phyloP scores from a whole-genome alignment of 64 coral and sea anemone genomes.

The Platygyra sinensis region DNA sequence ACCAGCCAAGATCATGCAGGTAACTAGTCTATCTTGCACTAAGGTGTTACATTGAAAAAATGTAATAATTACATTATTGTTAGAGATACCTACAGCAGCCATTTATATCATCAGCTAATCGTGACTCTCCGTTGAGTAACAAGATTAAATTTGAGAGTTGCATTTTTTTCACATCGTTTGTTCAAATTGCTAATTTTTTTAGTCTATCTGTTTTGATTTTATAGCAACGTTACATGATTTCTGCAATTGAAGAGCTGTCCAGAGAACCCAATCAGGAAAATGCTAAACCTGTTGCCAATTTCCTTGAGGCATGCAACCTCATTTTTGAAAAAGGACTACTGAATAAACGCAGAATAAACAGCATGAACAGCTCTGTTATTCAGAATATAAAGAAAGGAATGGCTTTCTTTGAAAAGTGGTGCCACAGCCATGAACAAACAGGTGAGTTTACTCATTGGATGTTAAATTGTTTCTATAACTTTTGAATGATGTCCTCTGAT shows the following conservation, averaged over 20 bases:
- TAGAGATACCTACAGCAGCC: too few species aligned
- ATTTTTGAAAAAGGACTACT: constrained; percentile 46
- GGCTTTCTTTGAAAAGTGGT: constrained; percentile 33
- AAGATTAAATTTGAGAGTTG: too few species aligned
- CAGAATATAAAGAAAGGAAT: constrained; percentile 42
- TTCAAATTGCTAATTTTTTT: not conserved
- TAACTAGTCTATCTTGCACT: not conserved
- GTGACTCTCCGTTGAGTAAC: too few species aligned
- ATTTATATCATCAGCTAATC: too few species aligned
- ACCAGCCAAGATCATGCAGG: constrained; percentile 29
- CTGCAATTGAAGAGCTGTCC: not conserved
- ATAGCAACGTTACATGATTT: constrained; percentile 26
- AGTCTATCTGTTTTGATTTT: not conserved
- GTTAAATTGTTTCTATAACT: too few species aligned
- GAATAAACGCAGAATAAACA: not conserved
- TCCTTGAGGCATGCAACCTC: constrained; percentile 32
- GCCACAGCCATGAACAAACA: not conserved
- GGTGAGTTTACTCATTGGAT: too few species aligned
- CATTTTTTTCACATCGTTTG: too few species aligned
- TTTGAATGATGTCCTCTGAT: too few species aligned
- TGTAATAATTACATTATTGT: not conserved
- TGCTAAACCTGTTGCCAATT: not conserved
- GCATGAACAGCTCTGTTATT: constrained; percentile 9
- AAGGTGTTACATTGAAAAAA: not conserved
- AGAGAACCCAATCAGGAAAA: constrained; percentile 16